A percentile compares a stretch with the other conserved stretches of the same genome.
These are phyloP conservation scores for Nemapogon koenigi DNA, from an alignment of 2,888 invertebrate species.

Conservation along the genomic window DNA sequence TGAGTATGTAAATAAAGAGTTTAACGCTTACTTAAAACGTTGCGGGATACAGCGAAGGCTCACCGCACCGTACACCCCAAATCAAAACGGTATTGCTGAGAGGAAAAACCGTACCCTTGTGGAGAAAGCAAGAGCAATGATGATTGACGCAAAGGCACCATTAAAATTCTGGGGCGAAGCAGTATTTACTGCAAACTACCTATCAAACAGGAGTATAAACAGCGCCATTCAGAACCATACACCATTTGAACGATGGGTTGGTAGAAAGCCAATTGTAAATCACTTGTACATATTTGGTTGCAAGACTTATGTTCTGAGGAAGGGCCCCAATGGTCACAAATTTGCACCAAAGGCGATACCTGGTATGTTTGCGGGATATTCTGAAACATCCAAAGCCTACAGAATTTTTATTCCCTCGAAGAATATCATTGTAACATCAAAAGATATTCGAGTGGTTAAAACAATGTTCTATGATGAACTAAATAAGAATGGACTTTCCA, in stretches of 20 bases:
- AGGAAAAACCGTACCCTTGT: constrained; percentile 18
- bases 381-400: constrained; percentile 13
- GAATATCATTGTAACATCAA: too few relatives aligned
- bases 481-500: too few relatives aligned
- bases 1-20: too few relatives aligned
- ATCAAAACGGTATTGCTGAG: constrained; percentile 27
- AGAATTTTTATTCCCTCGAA: constrained; percentile 5
- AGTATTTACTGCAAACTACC: constrained; percentile 11
- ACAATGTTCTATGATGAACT: too few relatives aligned
- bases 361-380: constrained; percentile 13
- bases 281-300: constrained; percentile 13
- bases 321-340: constrained; percentile 10
- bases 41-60: constrained; percentile 20
- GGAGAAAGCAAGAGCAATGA: constrained; percentile 14
- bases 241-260: constrained; percentile 12
- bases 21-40: constrained; percentile 1
- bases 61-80: constrained; percentile 21
- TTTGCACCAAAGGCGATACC: constrained; percentile 11
- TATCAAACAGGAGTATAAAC: constrained; percentile 12
- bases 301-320: too few relatives aligned
- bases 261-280: constrained; percentile 11
- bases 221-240: constrained; percentile 3
- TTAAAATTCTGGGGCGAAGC: constrained; percentile 13
- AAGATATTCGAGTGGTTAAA: too few relatives aligned
- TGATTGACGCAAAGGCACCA: constrained; percentile 2